These are phyloP conservation scores for Dicaeum eximium DNA, from an alignment of 2,113 vertebrate genomes.

Conservation along the genomic window DNA sequence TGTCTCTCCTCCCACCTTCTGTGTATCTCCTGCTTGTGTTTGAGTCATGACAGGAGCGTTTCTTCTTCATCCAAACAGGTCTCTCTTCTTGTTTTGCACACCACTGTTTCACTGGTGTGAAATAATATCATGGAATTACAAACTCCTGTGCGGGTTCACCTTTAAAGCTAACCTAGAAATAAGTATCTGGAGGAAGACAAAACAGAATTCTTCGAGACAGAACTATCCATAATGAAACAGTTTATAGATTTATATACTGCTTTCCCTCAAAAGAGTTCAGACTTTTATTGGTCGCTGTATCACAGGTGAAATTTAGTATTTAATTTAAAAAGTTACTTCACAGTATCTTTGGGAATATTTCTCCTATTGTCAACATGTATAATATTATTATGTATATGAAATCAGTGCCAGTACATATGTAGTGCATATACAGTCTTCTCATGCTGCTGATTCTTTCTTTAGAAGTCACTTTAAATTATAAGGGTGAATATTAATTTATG, in stretches of 20 bases:
- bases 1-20: background rate
- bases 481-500: constrained; percentile 35
- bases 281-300: background rate
- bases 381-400: background rate
- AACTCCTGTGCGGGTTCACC: background rate
- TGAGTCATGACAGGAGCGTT: background rate
- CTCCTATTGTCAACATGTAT: background rate
- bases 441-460: background rate
- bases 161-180: background rate
- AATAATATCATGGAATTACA: background rate
- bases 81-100: background rate
- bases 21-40: background rate
- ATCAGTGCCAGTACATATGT: background rate
- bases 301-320: background rate
- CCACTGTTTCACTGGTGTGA: background rate
- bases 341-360: background rate
- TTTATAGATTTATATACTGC: background rate
- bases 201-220: background rate
- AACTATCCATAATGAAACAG: background rate
- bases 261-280: background rate
- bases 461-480: background rate
- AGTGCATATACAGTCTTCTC: background rate
- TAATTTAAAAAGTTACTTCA: background rate
- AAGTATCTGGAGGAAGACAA: background rate
- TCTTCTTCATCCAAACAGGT: background rate